Conservation (phyloP, 2,113 vertebrate species). For the Polypterus bichir region DNA sequence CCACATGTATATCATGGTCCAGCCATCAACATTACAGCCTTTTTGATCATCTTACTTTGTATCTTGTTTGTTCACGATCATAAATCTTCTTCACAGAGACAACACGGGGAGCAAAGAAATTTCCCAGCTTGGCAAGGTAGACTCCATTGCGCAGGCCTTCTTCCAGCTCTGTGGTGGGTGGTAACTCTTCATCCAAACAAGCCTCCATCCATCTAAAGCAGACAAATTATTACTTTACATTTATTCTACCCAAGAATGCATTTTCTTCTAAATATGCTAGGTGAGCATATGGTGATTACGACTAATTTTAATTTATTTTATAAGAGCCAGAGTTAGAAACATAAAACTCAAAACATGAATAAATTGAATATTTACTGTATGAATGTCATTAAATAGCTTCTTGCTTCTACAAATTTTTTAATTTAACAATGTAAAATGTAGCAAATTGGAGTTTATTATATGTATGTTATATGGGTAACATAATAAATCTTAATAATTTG, state of each 20-base stretch:
- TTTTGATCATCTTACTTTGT: conserved; percentile 55
- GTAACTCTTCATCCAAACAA: conserved; percentile 83
- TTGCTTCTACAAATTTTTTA: no score
- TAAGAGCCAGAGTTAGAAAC: neutral
- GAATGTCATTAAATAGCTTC: no score
- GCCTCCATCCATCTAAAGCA: conserved; percentile 89
- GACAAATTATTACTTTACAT: neutral
- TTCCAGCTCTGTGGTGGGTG: conserved; percentile 89
- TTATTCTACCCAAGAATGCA: no score
- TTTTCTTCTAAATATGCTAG: no score
- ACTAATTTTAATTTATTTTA: no score
- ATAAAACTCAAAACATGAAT: neutral
- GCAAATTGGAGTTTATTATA: no score
- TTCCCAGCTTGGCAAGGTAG: conserved; percentile 89
- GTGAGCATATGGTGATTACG: no score
- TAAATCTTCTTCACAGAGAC: conserved; percentile 96
- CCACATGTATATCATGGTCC: no score
- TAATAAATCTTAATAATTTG: no score
- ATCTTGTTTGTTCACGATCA: conserved; percentile 87
- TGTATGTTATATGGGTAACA: no score
- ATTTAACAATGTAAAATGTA: no score
- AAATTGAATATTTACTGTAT: neutral
- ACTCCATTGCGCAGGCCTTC: conserved; percentile 91
- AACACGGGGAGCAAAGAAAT: conserved; percentile 88
- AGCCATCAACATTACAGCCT: no score